phyloP scores from a whole-genome alignment of 92 coral and sea anemone species.

The Zoanthus solanderi region DNA sequence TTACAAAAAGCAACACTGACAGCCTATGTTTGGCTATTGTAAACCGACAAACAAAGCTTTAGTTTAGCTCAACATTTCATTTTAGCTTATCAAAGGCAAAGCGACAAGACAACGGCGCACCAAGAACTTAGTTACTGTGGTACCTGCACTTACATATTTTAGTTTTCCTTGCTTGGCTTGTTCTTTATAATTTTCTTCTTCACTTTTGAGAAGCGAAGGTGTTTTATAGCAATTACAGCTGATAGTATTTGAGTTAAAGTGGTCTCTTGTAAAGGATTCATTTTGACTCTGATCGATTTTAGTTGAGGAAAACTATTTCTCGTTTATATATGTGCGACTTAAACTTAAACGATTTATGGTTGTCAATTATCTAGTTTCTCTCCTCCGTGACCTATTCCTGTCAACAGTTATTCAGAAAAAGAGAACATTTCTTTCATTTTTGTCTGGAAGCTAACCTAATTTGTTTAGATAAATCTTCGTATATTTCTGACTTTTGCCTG shows the following conservation, averaged over 20 bases:
- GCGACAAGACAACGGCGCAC: not conserved
- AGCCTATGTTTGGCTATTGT: not conserved
- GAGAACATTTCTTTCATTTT: not conserved
- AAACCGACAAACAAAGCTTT: not conserved
- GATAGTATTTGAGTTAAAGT: conserved; percentile 29
- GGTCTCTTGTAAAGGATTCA: conserved; percentile 16
- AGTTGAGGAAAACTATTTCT: not conserved
- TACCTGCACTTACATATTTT: not conserved
- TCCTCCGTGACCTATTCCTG: not conserved
- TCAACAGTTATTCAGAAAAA: not conserved
- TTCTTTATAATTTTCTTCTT: not conserved
- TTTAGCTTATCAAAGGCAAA: not conserved
- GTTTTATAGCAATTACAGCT: conserved; percentile 1
- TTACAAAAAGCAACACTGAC: not conserved
- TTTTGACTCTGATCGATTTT: not conserved
- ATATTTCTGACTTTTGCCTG: not conserved
- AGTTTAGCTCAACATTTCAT: not conserved
- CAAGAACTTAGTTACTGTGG: not conserved
- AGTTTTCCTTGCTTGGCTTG: not conserved
- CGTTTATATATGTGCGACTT: not conserved
- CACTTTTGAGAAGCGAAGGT: not conserved
- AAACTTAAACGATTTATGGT: not conserved
- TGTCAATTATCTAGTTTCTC: not conserved
- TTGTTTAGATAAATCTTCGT: not conserved
- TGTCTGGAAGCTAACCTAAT: not conserved